Conservation (phyloP, 2,888 invertebrate species). For the Conus canariensis region DNA sequence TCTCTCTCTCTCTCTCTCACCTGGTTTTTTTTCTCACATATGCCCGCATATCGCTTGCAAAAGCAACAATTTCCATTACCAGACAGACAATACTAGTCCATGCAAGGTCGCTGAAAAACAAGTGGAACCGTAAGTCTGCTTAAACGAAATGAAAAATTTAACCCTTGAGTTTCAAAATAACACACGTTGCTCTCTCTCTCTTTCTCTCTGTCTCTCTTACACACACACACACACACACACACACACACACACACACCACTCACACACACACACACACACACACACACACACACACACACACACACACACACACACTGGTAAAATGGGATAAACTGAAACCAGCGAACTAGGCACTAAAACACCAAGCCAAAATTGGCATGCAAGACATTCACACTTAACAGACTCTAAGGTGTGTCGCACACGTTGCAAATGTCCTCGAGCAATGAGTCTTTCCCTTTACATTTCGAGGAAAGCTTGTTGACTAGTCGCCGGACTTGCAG, state of each 20-base stretch:
- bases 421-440: no score
- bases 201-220: not conserved
- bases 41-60: not conserved
- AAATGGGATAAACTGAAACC: not conserved
- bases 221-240: not conserved
- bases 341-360: not conserved
- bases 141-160: not conserved
- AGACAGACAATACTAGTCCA: not conserved
- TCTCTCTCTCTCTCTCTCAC: constrained; percentile 2
- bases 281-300: not conserved
- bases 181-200: not conserved
- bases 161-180: no score
- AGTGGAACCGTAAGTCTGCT: not conserved
- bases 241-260: not conserved
- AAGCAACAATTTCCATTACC: no score
- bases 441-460: no score
- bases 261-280: not conserved
- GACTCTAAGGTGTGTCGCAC: no score
- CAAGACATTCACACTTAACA: no score
- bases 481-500: no score
- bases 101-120: not conserved
- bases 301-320: not conserved
- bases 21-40: not conserved
- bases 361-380: not conserved
- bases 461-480: no score